Evolutionary conservation across 1,140 invertebrate species (phyloP), one percentile per base, ranked within the genome.

Genomic region (Cecropterus lyciades): DNA sequence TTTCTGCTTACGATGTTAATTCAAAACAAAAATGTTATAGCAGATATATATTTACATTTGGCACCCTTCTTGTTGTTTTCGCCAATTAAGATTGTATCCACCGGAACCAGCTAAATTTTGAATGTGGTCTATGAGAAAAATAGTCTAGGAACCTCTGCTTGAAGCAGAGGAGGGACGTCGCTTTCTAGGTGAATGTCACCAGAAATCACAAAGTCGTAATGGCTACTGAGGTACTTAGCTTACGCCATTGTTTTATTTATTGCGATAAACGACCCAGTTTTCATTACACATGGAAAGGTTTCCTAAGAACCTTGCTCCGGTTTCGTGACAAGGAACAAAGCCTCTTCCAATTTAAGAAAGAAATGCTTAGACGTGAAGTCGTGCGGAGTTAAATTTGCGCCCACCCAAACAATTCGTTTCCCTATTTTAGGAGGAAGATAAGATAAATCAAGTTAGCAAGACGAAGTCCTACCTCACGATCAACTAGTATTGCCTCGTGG

Each of bases 271-370:
- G 33, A 0, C 33, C 33, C 33, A 37, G 33, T 37, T 37, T 37
- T 37, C 33, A 45, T 2, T 14, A 45, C 11, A 45, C 15, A 30
- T 27, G 20, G 1, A 13, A 51, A 49, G 10, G 17, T 13, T 51
- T 15, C 14, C 16, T 3, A 51, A 51, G 24, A 24, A 51, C 48
- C 48, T 51, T 30, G 48, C 24, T 24, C 48, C 11, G 17, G 3
- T 51, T 51, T 51, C 48, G 24, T 51, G 13, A 49, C 16, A 24
- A 16, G 14, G 24, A 20, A 51, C 48, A 51, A 24, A 27, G 9
- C 20, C 24, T 37, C 37, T 37, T n/a, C 49, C 49, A 52, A 52
- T 27, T 51, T 51, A 37, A 52, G 49, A 52, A 52, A 52, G 49
- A 30, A 51, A 52, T 52, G 49, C 0, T 0, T 16, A 52, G 24